Percentiles rank a stretch among this genome's conserved stretches.
Evolutionary conservation across 2,113 vertebrate genomes (phyloP).

Genomic region (Regulus satrapa): DNA sequence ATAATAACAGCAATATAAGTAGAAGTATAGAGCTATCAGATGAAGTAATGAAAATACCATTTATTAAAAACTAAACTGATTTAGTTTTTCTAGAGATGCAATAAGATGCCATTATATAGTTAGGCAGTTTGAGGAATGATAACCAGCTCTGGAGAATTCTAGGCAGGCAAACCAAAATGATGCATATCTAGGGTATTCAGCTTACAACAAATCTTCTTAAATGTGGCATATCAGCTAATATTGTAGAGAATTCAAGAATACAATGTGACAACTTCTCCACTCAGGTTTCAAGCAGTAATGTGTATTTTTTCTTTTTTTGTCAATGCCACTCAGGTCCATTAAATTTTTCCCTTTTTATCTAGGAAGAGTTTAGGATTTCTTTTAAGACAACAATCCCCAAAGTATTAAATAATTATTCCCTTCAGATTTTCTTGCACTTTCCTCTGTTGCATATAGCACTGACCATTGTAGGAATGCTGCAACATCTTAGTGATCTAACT

Average conservation of each 20-base stretch:
- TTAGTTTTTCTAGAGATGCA: background rate
- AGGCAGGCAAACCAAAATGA: background rate
- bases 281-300: background rate
- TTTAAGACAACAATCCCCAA: background rate
- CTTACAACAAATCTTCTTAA: background rate
- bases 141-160: background rate
- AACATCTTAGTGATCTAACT: background rate
- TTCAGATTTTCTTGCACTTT: background rate
- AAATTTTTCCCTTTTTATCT: background rate
- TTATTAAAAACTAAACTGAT: background rate
- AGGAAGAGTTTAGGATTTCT: background rate
- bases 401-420: background rate
- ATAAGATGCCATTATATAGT: background rate
- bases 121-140: background rate
- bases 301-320: background rate
- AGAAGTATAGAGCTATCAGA: background rate
- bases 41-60: background rate
- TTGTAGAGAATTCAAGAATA: background rate
- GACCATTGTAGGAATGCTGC: background rate
- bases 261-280: background rate
- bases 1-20: background rate
- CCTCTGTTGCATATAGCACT: background rate
- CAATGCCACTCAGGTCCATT: background rate
- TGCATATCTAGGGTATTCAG: background rate
- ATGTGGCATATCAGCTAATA: background rate